A percentile compares a stretch with the other conserved stretches of the same genome.
Evolutionary conservation across 2,113 vertebrate species (phyloP).

Genomic region (Procavia capensis): DNA sequence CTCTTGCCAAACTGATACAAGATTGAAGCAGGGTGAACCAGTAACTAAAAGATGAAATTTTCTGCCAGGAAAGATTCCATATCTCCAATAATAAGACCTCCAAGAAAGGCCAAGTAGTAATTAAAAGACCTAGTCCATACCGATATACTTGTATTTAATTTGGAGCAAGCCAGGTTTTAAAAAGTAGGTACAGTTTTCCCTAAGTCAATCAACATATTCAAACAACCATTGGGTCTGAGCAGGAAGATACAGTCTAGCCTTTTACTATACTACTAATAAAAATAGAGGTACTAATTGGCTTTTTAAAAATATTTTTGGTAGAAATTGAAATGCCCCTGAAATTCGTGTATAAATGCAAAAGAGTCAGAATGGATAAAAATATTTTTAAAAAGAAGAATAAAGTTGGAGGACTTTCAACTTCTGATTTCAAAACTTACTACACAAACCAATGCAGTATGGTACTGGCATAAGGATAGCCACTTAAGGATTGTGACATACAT

Average conservation of each 20-base stretch:
- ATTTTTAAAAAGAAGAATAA: conserved; percentile 10
- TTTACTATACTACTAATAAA: too few species aligned
- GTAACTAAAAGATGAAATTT: conserved; percentile 43
- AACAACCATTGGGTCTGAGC: not conserved
- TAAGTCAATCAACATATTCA: not conserved
- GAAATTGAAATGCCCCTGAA: not conserved
- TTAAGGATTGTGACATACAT: not conserved
- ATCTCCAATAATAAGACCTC: not conserved
- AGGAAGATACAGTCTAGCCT: too few species aligned
- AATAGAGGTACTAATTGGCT: too few species aligned
- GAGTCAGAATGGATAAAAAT: not conserved
- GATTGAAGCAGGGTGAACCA: conserved; percentile 2
- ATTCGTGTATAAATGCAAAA: not conserved
- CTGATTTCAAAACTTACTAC: not conserved
- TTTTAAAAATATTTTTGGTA: not conserved
- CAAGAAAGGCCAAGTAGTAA: not conserved
- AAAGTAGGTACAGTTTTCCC: not conserved
- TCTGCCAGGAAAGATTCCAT: conserved; percentile 65
- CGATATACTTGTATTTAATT: not conserved
- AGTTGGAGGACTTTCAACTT: not conserved
- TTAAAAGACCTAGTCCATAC: not conserved
- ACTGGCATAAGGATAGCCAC: not conserved
- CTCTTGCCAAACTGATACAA: conserved; percentile 1
- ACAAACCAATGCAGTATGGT: not conserved
- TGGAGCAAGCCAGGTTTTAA: not conserved